phyloP scores from a whole-genome alignment of 2,113 vertebrate species.

The Scatophagus argus region DNA sequence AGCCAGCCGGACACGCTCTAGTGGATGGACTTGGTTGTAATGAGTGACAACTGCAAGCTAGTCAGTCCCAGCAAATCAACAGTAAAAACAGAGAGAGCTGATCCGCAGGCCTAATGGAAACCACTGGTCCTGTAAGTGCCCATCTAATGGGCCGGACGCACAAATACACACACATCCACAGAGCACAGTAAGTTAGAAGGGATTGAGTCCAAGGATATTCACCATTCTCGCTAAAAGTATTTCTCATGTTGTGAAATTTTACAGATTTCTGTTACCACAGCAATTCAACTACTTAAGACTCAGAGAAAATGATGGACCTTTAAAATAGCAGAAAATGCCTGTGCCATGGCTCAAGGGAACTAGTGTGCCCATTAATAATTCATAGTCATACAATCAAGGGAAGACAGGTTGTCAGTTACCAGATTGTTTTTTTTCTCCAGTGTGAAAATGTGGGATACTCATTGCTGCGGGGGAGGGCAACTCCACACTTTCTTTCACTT shows the following conservation, averaged over 20 bases:
- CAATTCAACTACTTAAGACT: background rate
- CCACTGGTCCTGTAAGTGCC: constrained; percentile 42
- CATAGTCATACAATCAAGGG: constrained; percentile 72
- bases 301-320: constrained; percentile 53
- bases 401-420: constrained; percentile 79
- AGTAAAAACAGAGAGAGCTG: constrained; percentile 56
- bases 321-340: constrained; percentile 67
- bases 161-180: constrained; percentile 1
- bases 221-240: constrained; percentile 18
- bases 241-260: constrained; percentile 27
- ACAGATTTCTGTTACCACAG: constrained; percentile 26
- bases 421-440: constrained; percentile 59
- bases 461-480: constrained; percentile 46
- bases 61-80: constrained; percentile 47
- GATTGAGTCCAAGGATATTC: constrained; percentile 20
- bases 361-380: constrained; percentile 78
- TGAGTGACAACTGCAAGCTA: constrained; percentile 61
- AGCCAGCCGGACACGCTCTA: constrained; percentile 36
- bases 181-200: constrained; percentile 1
- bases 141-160: constrained; percentile 44
- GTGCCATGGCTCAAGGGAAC: constrained; percentile 63
- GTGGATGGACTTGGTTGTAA: constrained; percentile 42
- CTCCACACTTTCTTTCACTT: constrained; percentile 26
- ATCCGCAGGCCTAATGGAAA: constrained; percentile 50
- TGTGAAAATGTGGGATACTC: constrained; percentile 58